A percentile compares a stretch with the other conserved stretches of the same genome.
Conservation (phyloP, 2,888 invertebrate genomes). For the Cheilosia vernalis region DNA sequence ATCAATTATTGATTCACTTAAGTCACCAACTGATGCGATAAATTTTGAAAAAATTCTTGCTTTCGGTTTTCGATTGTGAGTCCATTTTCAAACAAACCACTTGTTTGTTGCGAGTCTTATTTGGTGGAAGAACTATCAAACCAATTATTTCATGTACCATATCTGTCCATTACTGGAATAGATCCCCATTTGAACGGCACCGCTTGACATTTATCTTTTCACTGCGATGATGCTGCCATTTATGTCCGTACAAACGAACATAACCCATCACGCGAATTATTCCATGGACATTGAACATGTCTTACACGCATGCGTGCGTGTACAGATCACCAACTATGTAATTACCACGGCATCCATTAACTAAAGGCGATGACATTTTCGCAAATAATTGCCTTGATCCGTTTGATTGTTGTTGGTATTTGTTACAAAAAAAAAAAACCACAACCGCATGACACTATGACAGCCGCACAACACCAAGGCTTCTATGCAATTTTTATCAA, state of each 20-base stretch:
- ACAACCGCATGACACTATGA: constrained; percentile 15
- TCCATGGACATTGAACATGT: constrained; percentile 11
- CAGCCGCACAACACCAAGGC: constrained; percentile 49
- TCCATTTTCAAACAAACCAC: constrained; percentile 36
- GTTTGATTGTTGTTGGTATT: constrained; percentile 11
- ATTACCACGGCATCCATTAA: constrained; percentile 68
- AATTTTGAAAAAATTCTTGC: not conserved
- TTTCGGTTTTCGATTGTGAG: constrained; percentile 49
- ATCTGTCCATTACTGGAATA: constrained; percentile 39
- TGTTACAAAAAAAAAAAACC: not conserved
- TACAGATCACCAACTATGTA: constrained; percentile 41
- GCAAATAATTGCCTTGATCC: constrained; percentile 68
- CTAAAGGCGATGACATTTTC: constrained; percentile 68
- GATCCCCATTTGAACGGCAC: constrained; percentile 46
- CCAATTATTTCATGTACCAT: constrained; percentile 50
- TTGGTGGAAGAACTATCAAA: constrained; percentile 55
- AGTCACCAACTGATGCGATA: too few relatives aligned
- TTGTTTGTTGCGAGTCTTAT: constrained; percentile 39
- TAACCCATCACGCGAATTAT: constrained; percentile 40
- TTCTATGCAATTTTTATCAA: constrained; percentile 66
- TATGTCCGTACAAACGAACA: constrained; percentile 27
- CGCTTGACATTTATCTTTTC: constrained; percentile 29
- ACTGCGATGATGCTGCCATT: constrained; percentile 31
- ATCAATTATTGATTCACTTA: too few relatives aligned
- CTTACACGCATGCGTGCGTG: constrained; percentile 65